Conservation (phyloP, 2,113 vertebrate genomes). For the Thymallus thymallus region DNA sequence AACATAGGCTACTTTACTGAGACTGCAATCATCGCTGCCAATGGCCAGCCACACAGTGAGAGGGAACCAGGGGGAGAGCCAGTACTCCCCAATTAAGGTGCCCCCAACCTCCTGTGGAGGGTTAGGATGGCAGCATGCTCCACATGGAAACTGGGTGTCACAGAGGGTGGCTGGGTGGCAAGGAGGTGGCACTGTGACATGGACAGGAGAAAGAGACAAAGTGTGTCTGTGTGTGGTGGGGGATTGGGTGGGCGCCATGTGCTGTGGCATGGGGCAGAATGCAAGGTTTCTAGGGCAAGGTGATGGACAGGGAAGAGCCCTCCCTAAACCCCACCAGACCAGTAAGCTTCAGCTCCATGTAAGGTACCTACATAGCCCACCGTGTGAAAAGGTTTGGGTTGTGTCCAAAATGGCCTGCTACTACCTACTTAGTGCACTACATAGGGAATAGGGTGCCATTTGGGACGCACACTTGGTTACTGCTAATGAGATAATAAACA, state of each 20-base stretch:
- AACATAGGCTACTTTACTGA: no score
- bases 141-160: neutral
- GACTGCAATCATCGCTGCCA: no score
- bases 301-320: conserved; percentile 1
- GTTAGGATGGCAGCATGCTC: neutral
- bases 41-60: neutral
- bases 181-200: neutral
- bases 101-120: neutral
- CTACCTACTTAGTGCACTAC: no score
- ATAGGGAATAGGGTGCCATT: no score
- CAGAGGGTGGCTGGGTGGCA: conserved; percentile 12
- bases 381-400: neutral
- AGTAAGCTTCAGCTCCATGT: neutral
- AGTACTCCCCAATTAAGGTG: no score
- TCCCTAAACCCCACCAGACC: neutral
- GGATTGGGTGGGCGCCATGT: conserved; percentile 12
- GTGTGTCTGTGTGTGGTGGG: conserved; percentile 11
- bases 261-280: conserved; percentile 4
- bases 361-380: neutral
- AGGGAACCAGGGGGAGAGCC: neutral
- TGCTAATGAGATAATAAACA: no score
- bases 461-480: neutral
- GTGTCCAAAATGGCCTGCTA: neutral
- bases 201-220: neutral
- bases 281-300: neutral